phyloP scores from a whole-genome alignment of 1,140 invertebrate genomes.

The Papilio dardanus region DNA sequence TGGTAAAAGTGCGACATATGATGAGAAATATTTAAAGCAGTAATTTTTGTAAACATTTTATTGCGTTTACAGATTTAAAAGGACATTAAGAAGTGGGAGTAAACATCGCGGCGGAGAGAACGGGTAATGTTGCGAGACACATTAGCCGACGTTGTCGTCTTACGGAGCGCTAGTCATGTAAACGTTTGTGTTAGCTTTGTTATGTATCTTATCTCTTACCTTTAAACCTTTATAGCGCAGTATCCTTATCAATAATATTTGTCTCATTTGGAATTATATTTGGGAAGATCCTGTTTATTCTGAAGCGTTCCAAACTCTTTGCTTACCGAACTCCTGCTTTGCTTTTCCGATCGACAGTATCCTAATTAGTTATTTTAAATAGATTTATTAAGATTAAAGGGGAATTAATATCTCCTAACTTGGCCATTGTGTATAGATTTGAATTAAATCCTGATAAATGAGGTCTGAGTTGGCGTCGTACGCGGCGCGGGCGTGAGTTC shows the following conservation, averaged over 20 bases:
- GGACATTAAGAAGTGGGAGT: neutral
- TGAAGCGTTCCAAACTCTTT: too few relatives aligned
- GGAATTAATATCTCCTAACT: neutral
- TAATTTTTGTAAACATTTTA: neutral
- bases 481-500: constrained; percentile 34
- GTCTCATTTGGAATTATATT: too few relatives aligned
- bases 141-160: neutral
- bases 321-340: neutral
- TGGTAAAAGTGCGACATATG: neutral
- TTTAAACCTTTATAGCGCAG: neutral
- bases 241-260: neutral
- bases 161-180: neutral
- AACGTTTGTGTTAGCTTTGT: neutral
- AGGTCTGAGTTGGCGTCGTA: neutral
- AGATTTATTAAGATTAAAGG: neutral
- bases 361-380: neutral
- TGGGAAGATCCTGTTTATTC: too few relatives aligned
- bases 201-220: neutral
- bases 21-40: neutral
- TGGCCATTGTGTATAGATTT: constrained; percentile 11
- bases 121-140: constrained; percentile 9
- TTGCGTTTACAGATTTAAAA: constrained; percentile 7
- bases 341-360: neutral
- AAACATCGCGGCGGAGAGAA: neutral
- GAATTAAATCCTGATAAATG: constrained; percentile 17